Conservation (phyloP, 2,113 vertebrate species). For the Trichechus manatus region DNA sequence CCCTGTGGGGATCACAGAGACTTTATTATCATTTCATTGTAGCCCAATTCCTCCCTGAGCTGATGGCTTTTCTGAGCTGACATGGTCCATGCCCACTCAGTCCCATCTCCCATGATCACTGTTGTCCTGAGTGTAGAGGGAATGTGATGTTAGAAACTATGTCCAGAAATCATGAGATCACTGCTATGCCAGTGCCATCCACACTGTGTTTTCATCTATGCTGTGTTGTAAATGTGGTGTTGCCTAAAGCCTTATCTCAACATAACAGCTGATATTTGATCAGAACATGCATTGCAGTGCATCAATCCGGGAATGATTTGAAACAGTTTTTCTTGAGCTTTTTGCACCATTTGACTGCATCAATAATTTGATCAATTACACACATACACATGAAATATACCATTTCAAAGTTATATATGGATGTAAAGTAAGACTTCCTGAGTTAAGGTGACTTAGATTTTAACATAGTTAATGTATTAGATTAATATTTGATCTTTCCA, state of each 20-base stretch:
- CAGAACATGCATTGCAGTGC: neutral
- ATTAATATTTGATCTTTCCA: neutral
- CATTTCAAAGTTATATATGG: neutral
- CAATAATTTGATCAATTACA: conserved; percentile 23
- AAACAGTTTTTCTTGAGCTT: neutral
- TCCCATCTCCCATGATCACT: neutral
- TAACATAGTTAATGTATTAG: neutral
- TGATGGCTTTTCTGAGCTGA: neutral
- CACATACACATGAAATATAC: neutral
- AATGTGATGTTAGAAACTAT: neutral
- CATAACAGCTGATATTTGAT: neutral
- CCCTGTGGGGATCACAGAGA: neutral
- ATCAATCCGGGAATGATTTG: neutral
- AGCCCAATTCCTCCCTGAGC: neutral
- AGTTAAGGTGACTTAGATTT: conserved; percentile 30
- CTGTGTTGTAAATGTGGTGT: neutral
- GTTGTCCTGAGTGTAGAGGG: neutral
- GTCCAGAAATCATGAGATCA: neutral
- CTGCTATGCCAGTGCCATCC: neutral
- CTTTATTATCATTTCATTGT: neutral
- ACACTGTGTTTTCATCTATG: neutral
- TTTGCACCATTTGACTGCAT: neutral
- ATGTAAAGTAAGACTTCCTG: neutral
- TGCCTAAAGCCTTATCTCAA: neutral
- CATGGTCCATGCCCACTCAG: neutral